Evolutionary conservation across 2,113 vertebrate genomes (phyloP).

Genomic region (Orthochromis malagaraziensis): DNA sequence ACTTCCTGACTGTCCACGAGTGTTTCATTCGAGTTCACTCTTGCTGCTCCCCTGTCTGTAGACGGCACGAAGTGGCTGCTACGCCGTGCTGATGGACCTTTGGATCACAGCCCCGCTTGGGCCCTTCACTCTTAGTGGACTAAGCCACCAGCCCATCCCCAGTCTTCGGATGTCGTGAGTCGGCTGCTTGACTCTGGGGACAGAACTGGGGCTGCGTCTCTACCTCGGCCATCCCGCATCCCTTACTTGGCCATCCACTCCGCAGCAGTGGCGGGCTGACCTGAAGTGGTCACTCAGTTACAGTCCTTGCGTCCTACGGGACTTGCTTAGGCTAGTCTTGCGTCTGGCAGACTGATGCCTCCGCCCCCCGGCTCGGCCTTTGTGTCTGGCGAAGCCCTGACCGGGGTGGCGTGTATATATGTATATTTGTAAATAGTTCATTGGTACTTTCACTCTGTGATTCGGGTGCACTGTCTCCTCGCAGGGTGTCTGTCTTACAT

Average conservation of each 20-base stretch:
- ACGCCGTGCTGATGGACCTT: not conserved
- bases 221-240: rapidly evolving
- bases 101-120: not conserved
- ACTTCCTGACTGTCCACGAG: too few relatives aligned
- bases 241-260: not conserved
- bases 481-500: not conserved
- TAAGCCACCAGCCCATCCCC: not conserved
- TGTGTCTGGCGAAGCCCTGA: not conserved
- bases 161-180: not conserved
- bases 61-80: rapidly evolving
- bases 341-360: not conserved
- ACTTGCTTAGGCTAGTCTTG: not conserved
- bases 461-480: rapidly evolving
- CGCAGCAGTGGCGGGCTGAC: rapidly evolving
- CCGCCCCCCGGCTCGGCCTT: rapidly evolving
- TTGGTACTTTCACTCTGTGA: not conserved
- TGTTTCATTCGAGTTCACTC: too few relatives aligned
- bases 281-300: rapidly evolving
- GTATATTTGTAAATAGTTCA: not conserved
- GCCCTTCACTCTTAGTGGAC: not conserved
- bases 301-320: rapidly evolving
- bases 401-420: rapidly evolving
- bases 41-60: too few relatives aligned
- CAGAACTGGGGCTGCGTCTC: not conserved
- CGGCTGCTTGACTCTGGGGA: rapidly evolving